Conservation (phyloP, 2,888 invertebrate genomes). For the Melieria omissa region DNA sequence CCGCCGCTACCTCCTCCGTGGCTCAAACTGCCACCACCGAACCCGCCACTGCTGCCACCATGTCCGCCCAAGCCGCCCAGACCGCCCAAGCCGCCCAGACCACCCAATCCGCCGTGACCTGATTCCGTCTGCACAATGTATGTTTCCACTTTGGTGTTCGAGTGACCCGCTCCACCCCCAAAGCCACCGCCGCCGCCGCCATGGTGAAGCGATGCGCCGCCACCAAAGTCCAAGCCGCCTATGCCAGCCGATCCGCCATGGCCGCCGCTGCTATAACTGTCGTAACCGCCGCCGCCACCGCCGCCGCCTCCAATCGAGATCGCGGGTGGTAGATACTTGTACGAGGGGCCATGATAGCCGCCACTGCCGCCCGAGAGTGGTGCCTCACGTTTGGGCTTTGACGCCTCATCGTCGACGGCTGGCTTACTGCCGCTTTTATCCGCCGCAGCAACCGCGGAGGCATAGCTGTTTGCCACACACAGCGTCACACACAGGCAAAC, state of each 20-base stretch:
- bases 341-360: slow-evolving; percentile 56
- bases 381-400: slow-evolving; percentile 56
- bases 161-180: slow-evolving; percentile 30
- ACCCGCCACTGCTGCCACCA: slow-evolving; percentile 14
- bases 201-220: slow-evolving; percentile 14
- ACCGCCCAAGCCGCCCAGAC: background rate
- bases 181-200: slow-evolving; percentile 29
- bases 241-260: slow-evolving; percentile 39
- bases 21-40: slow-evolving; percentile 8
- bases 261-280: slow-evolving; percentile 40
- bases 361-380: slow-evolving; percentile 48
- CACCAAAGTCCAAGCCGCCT: slow-evolving; percentile 44
- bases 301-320: slow-evolving; percentile 17
- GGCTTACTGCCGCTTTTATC: slow-evolving; percentile 10
- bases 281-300: slow-evolving; percentile 20
- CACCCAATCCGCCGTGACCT: slow-evolving; percentile 16
- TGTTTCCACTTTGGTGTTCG: slow-evolving; percentile 53
- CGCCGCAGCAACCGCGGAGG: slow-evolving; percentile 34
- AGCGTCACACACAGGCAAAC: slow-evolving; percentile 31
- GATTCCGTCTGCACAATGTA: slow-evolving; percentile 50
- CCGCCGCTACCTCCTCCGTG: slow-evolving; percentile 16
- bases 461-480: slow-evolving; percentile 23
- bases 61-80: slow-evolving; percentile 10
- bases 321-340: slow-evolving; percentile 57
- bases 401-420: slow-evolving; percentile 24